Conservation (phyloP, 2,888 invertebrate species). For the Bombylius major region DNA sequence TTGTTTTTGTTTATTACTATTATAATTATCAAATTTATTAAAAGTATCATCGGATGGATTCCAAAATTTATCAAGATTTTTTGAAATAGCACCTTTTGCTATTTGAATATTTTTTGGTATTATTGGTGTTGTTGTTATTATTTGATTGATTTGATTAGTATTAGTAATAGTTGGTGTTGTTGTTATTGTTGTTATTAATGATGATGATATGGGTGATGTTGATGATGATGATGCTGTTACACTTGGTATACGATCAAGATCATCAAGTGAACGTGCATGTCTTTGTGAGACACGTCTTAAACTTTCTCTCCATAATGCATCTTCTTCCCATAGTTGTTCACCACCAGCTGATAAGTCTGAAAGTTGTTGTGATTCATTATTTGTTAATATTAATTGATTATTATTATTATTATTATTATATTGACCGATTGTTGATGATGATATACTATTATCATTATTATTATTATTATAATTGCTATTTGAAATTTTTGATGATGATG, state of each 20-base stretch:
- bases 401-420: not conserved
- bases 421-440: too few relatives aligned
- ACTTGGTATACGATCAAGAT: constrained; percentile 48
- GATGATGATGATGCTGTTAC: constrained; percentile 1
- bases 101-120: not conserved
- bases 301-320: constrained; percentile 68
- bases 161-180: constrained; percentile 7
- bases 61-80: not conserved
- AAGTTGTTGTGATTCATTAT: constrained; percentile 16
- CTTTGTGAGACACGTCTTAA: constrained; percentile 64
- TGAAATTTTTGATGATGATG: constrained; percentile 7
- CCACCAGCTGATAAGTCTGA: constrained; percentile 29
- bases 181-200: constrained; percentile 9
- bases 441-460: too few relatives aligned
- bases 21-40: constrained; percentile 13
- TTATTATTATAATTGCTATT: not conserved
- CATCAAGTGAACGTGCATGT: constrained; percentile 72
- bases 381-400: constrained; percentile 2
- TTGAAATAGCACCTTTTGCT: not conserved
- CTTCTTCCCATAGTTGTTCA: constrained; percentile 73
- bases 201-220: not conserved
- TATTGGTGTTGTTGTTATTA: not conserved
- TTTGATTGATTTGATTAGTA: constrained; percentile 3
- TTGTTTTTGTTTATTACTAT: constrained; percentile 17
- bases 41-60: not conserved